Base-by-base conservation (phyloP, 2,113 vertebrate genomes). In the Hippopotamus amphibius region DNA sequence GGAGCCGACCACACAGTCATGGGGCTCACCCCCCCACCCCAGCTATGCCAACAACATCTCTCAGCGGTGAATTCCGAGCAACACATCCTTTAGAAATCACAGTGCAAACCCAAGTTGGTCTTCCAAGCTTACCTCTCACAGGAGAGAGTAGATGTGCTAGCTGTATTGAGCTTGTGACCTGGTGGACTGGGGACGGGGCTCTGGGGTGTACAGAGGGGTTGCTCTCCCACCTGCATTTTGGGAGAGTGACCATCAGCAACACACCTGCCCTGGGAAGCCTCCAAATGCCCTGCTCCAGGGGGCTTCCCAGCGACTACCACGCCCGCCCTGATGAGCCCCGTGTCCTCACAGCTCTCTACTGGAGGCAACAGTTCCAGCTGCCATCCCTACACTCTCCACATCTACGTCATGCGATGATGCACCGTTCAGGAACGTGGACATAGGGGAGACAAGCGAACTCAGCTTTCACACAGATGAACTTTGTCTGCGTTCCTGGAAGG, bases 281-380 rank as follows among this genome's bases (percentile, higher is more conserved):
- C 53, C 61, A 24, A n/a, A 50, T 33, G 30, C 82, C 28, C 53
- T 53, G 55, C 17, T 88, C 37, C 7, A 0, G 4, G 68, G 53
- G 28, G 33, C 53, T 79, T 88, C 53, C 61, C 46, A 13, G 79
- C 21, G 66, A 43, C 41, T 28, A 50, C 5, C 28, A 41, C 5
- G 9, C 16, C 50, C 41, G 0, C 17, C 19, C 2, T 6, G 11
- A 26, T 37, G 37, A 17, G 21, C 21, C 37, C 57, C 30, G 3
- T 4, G 46, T 33, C 7, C 28, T 68, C 48, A 50, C 19, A 10
- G 69, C 61, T 69, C 65, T 92, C 69, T 5, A 24, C 59, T 3
- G 12, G 15, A 41, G 26, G 81, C 24, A 13, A 22, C 5, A 26
- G 48, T 46, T 21, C 9, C 17, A 1, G 30, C 0, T 4, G 28